Evolutionary conservation across 2,888 invertebrate genomes (phyloP).

Genomic region (Phlogophora meticulosa): DNA sequence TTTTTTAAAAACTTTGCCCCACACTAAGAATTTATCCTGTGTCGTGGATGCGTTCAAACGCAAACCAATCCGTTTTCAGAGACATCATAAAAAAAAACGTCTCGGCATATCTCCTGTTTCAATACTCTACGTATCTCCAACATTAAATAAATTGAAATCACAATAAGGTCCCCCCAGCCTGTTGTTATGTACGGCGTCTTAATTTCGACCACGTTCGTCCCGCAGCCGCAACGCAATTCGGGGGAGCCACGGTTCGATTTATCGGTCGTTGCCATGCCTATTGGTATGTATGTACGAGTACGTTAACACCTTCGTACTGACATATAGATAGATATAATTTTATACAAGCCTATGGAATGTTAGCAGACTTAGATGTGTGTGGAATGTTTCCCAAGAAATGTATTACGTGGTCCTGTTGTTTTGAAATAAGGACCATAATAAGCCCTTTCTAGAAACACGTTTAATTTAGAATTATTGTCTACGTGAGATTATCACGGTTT

Average conservation of each 20-base stretch:
- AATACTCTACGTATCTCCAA: not conserved
- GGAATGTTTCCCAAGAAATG: constrained; percentile 3
- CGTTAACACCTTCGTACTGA: not conserved
- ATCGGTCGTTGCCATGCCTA: constrained; percentile 22
- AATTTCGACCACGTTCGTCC: constrained; percentile 34
- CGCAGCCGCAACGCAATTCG: constrained; percentile 40
- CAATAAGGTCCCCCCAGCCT: constrained; percentile 6
- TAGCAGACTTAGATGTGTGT: not conserved
- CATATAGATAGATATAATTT: not conserved
- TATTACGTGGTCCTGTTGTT: not conserved
- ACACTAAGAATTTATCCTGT: too few relatives aligned
- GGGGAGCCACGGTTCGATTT: constrained; percentile 33
- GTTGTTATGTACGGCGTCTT: constrained; percentile 21
- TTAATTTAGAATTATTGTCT: not conserved
- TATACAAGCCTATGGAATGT: constrained; percentile 3
- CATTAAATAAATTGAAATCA: constrained; percentile 41
- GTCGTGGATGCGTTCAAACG: too few relatives aligned
- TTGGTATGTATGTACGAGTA: constrained; percentile 19
- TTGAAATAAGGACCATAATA: not conserved
- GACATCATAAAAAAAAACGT: not conserved
- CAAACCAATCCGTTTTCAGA: not conserved
- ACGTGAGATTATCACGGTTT: not conserved
- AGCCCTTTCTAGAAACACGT: not conserved
- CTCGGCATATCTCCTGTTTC: not conserved
- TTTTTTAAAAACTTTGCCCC: too few relatives aligned